Conservation (phyloP, 2,888 invertebrate genomes). For the Tetranychus truncatus region DNA sequence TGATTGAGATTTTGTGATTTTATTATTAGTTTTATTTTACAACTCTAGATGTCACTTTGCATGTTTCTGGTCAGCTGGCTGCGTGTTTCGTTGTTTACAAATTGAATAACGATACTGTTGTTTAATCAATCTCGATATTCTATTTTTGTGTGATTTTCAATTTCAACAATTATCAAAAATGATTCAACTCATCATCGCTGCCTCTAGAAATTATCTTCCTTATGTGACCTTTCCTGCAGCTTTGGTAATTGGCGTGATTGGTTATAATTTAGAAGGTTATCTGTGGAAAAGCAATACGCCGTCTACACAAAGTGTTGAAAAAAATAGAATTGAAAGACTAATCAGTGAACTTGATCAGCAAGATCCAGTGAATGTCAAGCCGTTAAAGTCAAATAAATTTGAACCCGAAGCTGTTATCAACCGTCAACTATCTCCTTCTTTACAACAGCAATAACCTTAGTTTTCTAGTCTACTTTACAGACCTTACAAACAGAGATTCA, state of each 20-base stretch:
- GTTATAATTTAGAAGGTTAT: constrained; percentile 56
- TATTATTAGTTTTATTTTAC: no score
- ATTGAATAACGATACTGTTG: no score
- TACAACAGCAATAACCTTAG: neutral
- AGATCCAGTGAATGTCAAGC: constrained; percentile 43
- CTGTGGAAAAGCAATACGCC: constrained; percentile 23
- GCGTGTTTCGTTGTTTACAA: no score
- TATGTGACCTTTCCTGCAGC: constrained; percentile 48
- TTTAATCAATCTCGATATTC: no score
- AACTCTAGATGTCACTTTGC: no score
- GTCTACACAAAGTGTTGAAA: constrained; percentile 23
- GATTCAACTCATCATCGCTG: neutral
- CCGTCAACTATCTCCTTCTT: constrained; percentile 35
- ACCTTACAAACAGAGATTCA: neutral
- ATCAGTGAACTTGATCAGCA: constrained; percentile 22
- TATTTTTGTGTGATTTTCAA: no score
- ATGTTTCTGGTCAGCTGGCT: no score
- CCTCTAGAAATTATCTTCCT: neutral
- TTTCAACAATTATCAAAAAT: neutral
- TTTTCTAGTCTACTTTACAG: neutral
- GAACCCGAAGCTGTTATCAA: constrained; percentile 38
- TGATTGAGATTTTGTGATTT: no score
- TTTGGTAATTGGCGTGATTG: constrained; percentile 57
- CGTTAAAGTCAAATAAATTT: constrained; percentile 44
- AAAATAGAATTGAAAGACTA: constrained; percentile 23